phyloP scores from a whole-genome alignment of 2,888 invertebrate species.

The Anoplius nigerrimus region DNA sequence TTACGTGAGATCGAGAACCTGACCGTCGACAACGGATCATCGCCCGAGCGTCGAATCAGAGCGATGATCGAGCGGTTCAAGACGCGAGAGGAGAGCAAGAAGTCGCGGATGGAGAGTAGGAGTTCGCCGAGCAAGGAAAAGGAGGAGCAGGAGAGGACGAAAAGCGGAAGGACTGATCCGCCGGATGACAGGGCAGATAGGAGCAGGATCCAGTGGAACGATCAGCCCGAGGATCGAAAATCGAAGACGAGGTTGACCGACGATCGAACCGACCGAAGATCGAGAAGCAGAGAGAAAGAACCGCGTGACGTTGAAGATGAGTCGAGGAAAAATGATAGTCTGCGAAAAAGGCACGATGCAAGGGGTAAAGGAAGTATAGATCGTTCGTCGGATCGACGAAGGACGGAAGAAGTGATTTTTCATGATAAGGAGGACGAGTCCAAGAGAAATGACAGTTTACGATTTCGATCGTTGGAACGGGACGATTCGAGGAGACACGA shows the following conservation, averaged over 20 bases:
- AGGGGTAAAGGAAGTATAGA: not conserved
- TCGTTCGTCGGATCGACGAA: not conserved
- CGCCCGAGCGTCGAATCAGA: constrained; percentile 56
- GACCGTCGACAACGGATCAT: constrained; percentile 50
- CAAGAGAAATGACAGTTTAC: constrained; percentile 24
- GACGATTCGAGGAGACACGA: constrained; percentile 20
- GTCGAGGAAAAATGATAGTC: constrained; percentile 1
- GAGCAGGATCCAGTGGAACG: constrained; percentile 25
- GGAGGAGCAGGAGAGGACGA: constrained; percentile 26
- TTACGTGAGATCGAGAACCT: constrained; percentile 50
- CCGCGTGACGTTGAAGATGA: constrained; percentile 5
- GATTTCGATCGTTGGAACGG: not conserved
- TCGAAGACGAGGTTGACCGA: not conserved
- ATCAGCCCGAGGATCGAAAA: constrained; percentile 33
- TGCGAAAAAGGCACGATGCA: not conserved
- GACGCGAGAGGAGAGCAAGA: constrained; percentile 46
- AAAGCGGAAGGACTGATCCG: constrained; percentile 15
- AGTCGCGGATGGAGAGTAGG: not conserved
- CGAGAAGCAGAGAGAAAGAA: constrained; percentile 40
- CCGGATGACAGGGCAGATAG: constrained; percentile 29
- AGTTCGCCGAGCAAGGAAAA: constrained; percentile 43
- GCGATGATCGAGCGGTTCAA: constrained; percentile 61
- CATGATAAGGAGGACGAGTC: not conserved
- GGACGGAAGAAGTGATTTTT: no score
- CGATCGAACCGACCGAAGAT: constrained; percentile 42